Base-by-base conservation (phyloP, 2,113 vertebrate species). In the Rallus limicola region DNA sequence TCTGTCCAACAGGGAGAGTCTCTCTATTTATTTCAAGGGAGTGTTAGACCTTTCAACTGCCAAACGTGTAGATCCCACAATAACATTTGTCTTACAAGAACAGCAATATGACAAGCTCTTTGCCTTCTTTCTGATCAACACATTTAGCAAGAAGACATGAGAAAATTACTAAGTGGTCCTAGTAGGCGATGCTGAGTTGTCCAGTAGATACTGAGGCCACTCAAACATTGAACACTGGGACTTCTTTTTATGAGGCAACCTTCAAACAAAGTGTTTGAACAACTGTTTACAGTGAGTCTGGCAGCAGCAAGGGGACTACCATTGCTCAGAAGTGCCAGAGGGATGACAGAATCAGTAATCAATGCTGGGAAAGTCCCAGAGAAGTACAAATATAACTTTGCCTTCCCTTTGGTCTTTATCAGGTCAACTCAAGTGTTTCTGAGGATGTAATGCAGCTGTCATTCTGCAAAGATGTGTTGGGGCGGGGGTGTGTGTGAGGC, bases 271-370 rank as follows among this genome's bases (percentile, higher is more conserved):
- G 90, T 70, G 82, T 69, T 82, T 82, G 82, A 94, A 90, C 75
- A 95, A 95, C 63, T 95, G 90, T 96, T 96, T 95, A 95, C 87
- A 95, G 82, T 86, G 76, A 77, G 52, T 85, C 81, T 95, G 94
- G 91, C 95, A 95, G 94, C 93, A 91, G 75, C 40, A 83, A 90
- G 38, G 65, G 94, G 80, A 94, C 92, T 75, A 91, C 65, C 88
- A 87, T 10, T 77, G 65, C 76, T 95, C 71, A 42, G 21, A 85
- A 94, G 86, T 96, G 71, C 81, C 88, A 70, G 90, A 95, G 85
- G 62, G 68, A 74, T 75, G 71, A 94, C 58, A 80, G 53, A 94
- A 95, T 77, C 59, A n/a, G 59, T 42, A 79, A 96, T 89, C 91
- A 80, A 90, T 96, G 93, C 91, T 95, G 90, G 94, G 93, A 97